Evolutionary conservation across 2,113 vertebrate species (phyloP).

Genomic region (Arothron firmamentum): DNA sequence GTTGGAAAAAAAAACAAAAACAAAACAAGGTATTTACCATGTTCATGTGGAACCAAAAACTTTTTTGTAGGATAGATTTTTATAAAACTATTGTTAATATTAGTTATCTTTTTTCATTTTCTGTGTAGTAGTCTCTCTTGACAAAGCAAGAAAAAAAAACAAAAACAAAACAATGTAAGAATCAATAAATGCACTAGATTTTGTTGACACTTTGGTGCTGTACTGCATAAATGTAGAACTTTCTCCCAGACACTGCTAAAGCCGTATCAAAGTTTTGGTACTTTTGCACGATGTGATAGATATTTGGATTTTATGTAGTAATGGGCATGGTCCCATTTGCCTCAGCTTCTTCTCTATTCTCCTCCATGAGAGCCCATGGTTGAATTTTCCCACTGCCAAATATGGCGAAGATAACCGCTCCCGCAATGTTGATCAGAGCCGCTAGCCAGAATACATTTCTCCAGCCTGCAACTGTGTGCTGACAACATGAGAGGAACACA

Average conservation of each 20-base stretch:
- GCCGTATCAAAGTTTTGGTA: background rate
- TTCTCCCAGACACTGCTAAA: too few species aligned
- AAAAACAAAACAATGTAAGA: background rate
- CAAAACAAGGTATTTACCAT: too few species aligned
- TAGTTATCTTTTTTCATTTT: too few species aligned
- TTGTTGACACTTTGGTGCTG: background rate
- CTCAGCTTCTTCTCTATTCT: conserved; percentile 41
- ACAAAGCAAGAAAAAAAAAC: background rate
- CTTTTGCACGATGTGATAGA: background rate
- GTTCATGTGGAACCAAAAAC: too few species aligned
- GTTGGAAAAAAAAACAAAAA: too few species aligned
- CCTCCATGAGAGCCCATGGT: conserved; percentile 69
- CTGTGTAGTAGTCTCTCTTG: too few species aligned
- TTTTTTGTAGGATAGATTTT: too few species aligned
- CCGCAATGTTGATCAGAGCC: conserved; percentile 60
- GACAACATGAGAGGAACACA: background rate
- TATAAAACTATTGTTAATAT: too few species aligned
- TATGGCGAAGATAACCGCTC: conserved; percentile 61
- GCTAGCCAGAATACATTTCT: conserved; percentile 72
- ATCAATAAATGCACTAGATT: background rate
- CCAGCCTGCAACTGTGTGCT: conserved; percentile 74
- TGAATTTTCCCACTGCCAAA: conserved; percentile 73
- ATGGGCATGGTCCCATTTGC: conserved; percentile 16
- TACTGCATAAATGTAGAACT: background rate
- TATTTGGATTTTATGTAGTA: conserved; percentile 6